A percentile compares a stretch with the other conserved stretches of the same genome.
Evolutionary conservation across 2,113 vertebrate species (phyloP).

Genomic region (Silurus asotus): DNA sequence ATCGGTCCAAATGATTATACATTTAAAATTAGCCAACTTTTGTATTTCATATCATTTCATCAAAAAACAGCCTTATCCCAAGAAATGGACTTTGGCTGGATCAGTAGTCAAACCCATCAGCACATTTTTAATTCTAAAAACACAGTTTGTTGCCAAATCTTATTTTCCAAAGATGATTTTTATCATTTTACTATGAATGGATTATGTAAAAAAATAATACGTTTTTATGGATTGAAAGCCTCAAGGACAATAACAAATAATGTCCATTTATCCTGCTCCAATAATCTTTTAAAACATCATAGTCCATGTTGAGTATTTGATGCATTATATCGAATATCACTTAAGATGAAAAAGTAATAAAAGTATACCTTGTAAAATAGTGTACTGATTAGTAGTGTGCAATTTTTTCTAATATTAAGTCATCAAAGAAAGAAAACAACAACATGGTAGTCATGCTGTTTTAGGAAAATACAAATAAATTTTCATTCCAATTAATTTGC

Average conservation of each 20-base stretch:
- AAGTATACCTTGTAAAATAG: background rate
- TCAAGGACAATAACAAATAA: background rate
- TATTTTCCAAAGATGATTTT: background rate
- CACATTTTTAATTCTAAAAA: background rate
- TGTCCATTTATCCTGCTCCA: too few species aligned
- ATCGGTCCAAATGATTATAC: slow-evolving; percentile 19
- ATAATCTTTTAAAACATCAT: background rate
- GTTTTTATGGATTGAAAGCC: background rate
- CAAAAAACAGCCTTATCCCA: slow-evolving; percentile 3
- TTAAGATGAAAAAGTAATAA: background rate
- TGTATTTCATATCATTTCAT: slow-evolving; percentile 11
- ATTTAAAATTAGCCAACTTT: slow-evolving; percentile 28
- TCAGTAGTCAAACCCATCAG: background rate
- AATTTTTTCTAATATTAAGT: background rate
- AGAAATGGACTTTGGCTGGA: background rate
- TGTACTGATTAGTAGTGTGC: background rate
- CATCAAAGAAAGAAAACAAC: too few species aligned
- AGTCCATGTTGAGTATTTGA: background rate
- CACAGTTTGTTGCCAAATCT: background rate
- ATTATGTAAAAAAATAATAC: background rate
- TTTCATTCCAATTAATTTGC: too few species aligned
- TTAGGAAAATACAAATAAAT: too few species aligned
- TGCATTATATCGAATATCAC: background rate
- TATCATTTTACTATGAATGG: background rate
- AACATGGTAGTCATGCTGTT: too few species aligned